Base-by-base conservation (phyloP, 1,140 invertebrate species). In the Anoplophora glabripennis region DNA sequence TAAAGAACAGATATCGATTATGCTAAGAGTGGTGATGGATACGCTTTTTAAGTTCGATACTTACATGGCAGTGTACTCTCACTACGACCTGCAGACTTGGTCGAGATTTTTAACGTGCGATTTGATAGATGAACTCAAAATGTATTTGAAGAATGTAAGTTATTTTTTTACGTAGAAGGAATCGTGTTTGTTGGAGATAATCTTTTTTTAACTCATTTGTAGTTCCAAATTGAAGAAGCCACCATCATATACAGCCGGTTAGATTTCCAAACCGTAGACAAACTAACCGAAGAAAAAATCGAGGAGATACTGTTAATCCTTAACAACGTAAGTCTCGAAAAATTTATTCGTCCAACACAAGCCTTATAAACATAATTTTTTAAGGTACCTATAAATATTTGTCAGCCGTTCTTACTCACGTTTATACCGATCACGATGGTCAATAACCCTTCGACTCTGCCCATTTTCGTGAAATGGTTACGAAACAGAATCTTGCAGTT, bases 401-500 rank as follows among this genome's bases (percentile, higher is more conserved):
- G 45, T 18, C 28, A 62, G 45, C 42, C 65, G n/a, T 71, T 71
- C 51, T 38, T 71, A 12, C 53, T 56, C 3, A 59, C 51, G 2
- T 72, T 72, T 21, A 61, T 72, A 38, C 66, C 70, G 2, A 37
- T 64, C n/a, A 64, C 58, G 3, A 47, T 72, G 12, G 57, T 56
- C 12, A 51, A 64, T 41, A 14, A 48, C 7, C 64, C 70, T 2
- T 15, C 63, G 2, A 35, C 56, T 49, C 28, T 69, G 14, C 41
- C 42, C 5, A 41, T 67, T 15, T 65, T 72, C 46, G 52, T 65
- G 0, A 45, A 64, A 54, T 72, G 66, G 68, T 36, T 70, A 11
- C 34, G 52, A 37, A 33, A 46, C 10, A 64, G 59, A 45, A 55
- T 70, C 14, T 65, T 33, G 44, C 15, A 61, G 7, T 41, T 69